Conservation (phyloP, 2,113 vertebrate species). For the Syngnathus typhle region DNA sequence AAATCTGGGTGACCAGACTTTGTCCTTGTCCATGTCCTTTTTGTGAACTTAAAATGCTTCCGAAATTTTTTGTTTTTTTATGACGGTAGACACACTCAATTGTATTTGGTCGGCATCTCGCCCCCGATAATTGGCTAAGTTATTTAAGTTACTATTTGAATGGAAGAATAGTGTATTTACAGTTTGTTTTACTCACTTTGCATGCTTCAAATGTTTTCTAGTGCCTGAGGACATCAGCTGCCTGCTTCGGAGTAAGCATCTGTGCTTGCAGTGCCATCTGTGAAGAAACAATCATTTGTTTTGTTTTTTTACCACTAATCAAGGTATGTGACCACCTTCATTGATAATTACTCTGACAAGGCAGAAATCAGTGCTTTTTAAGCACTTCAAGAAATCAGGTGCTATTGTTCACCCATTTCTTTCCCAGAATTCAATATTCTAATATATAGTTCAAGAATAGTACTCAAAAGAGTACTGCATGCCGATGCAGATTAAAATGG, state of each 20-base stretch:
- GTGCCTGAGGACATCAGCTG: slow-evolving; percentile 49
- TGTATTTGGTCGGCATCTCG: background rate
- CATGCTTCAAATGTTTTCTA: slow-evolving; percentile 22
- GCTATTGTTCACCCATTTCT: background rate
- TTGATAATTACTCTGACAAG: background rate
- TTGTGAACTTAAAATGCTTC: background rate
- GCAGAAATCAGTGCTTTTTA: background rate
- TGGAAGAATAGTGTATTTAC: background rate
- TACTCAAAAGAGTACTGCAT: background rate
- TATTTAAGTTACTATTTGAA: background rate
- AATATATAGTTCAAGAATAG: background rate
- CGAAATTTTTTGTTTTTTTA: background rate
- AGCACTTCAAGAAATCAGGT: background rate
- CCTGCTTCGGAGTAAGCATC: slow-evolving; percentile 51
- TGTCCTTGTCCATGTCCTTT: background rate
- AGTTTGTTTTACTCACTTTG: slow-evolving; percentile 24
- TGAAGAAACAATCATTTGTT: slow-evolving; percentile 35
- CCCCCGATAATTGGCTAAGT: background rate
- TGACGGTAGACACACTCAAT: background rate
- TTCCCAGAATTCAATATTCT: background rate
- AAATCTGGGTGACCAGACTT: background rate
- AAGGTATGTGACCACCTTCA: slow-evolving; percentile 47
- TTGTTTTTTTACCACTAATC: slow-evolving; percentile 35
- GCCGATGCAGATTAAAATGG: background rate
- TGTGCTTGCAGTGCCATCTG: slow-evolving; percentile 55